Percentiles rank a stretch among this genome's conserved stretches.
phyloP scores from a whole-genome alignment of 2,888 invertebrate genomes.

The Shargacucullia verbasci region DNA sequence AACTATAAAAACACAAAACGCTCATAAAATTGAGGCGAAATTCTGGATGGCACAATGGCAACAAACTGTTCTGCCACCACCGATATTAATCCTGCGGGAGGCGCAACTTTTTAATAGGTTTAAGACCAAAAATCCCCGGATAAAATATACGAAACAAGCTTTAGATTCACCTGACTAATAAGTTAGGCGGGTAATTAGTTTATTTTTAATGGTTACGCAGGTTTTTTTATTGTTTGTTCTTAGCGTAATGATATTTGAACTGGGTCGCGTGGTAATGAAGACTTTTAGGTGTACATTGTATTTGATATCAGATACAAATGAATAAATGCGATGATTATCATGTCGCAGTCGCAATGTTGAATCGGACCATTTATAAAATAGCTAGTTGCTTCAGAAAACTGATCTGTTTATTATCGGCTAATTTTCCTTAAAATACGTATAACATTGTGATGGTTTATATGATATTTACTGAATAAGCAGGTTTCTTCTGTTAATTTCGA shows the following conservation, averaged over 20 bases:
- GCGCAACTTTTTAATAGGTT: conserved; percentile 59
- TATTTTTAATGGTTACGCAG: conserved; percentile 36
- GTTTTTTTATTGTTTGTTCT: conserved; percentile 36
- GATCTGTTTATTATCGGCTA: too few relatives aligned
- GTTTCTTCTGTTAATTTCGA: too few relatives aligned
- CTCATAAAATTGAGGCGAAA: conserved; percentile 55
- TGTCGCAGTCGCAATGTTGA: too few relatives aligned
- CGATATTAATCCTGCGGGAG: conserved; percentile 45
- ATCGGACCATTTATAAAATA: too few relatives aligned
- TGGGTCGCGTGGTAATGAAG: conserved; percentile 15
- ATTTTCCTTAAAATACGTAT: too few relatives aligned
- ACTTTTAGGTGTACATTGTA: too few relatives aligned
- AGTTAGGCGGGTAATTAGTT: conserved; percentile 46
- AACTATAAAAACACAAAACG: conserved; percentile 48
- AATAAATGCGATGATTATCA: too few relatives aligned
- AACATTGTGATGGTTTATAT: too few relatives aligned
- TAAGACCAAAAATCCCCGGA: conserved; percentile 50
- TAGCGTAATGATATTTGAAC: conserved; percentile 23
- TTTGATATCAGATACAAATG: too few relatives aligned
- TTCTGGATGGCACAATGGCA: conserved; percentile 39
- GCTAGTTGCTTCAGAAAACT: too few relatives aligned
- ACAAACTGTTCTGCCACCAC: conserved; percentile 36
- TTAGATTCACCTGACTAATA: conserved; percentile 51
- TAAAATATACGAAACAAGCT: conserved; percentile 55
- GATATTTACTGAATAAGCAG: too few relatives aligned